Base-by-base conservation (phyloP, 2,797 vertebrate genomes). In the Gymnocypris eckloni region DNA sequence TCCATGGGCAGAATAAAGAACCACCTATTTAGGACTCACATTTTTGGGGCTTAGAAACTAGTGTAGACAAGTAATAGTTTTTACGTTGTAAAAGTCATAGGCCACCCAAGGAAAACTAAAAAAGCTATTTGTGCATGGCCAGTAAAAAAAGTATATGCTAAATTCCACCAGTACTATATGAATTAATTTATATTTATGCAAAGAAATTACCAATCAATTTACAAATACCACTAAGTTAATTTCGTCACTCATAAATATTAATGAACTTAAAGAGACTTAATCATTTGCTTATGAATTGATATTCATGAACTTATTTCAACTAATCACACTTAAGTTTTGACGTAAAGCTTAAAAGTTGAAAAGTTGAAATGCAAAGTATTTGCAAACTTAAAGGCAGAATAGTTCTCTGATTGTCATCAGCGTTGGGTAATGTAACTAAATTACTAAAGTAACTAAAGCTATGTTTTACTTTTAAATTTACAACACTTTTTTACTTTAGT, bases 41-140 rank as follows among this genome's bases (percentile, higher is more conserved):
- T 54, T 83, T 72, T 64, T 20, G 37, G 6, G 15, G 15, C 15
- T 59, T 82, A 72, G 13, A 61, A 83, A 45, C 18, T 64, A 75
- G 18, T 25, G 20, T 39, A 54, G 41, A 7, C 10, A 48, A 79
- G n/a, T 64, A 69, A 67, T 41, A 50, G 12, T 28, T 45, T 64
- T 28, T 56, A 33, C 45, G 15, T 22, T 83, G 15, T 39, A 18
- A 61, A 61, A 39, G 71, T 83, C 45, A 13, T 28, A 56, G 61
- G 73, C 61, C 82, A 84, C 45, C 48, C 61, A 78, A 84, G 61
- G 54, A 77, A 84, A 75, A 20, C 6, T 0, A 39, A 61, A 22
- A 37, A 73, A 83, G 18, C 25, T 75, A 50, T 59, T 81, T 12
- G 37, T 54, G 6, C 6, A 64, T 67, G 10, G 28, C 64, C 10